Conservation (phyloP, 2,113 vertebrate genomes). For the Indri indri region DNA sequence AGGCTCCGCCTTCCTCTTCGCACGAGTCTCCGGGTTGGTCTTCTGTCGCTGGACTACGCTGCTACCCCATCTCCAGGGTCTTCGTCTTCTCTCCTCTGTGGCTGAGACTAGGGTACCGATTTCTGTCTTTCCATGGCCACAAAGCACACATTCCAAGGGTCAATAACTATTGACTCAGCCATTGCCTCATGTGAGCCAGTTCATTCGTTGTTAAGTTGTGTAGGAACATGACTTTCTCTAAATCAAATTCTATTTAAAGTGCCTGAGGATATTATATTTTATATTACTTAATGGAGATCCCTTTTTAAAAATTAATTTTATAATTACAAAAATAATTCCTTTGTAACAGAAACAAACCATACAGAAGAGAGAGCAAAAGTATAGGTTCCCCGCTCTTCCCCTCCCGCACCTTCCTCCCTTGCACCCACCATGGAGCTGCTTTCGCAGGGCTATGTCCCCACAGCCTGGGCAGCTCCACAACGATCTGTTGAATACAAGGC, state of each 20-base stretch:
- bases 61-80: background rate
- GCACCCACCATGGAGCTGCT: too few species aligned
- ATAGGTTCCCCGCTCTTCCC: background rate
- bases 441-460: background rate
- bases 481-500: accelerated
- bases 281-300: background rate
- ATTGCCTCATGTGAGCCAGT: background rate
- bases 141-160: background rate
- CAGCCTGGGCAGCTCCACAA: too few species aligned
- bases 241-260: background rate
- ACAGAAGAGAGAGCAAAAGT: background rate
- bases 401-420: too few species aligned
- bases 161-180: accelerated
- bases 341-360: background rate
- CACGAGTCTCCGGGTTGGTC: background rate
- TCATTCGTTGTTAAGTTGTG: background rate
- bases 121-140: background rate
- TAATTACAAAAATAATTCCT: background rate
- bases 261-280: background rate
- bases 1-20: background rate
- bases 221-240: background rate
- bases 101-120: accelerated
- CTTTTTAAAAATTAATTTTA: background rate
- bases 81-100: accelerated
- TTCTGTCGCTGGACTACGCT: accelerated